These are phyloP conservation scores for Drosophila atripex DNA, from an alignment of 2,888 invertebrate species.

Conservation along the genomic window DNA sequence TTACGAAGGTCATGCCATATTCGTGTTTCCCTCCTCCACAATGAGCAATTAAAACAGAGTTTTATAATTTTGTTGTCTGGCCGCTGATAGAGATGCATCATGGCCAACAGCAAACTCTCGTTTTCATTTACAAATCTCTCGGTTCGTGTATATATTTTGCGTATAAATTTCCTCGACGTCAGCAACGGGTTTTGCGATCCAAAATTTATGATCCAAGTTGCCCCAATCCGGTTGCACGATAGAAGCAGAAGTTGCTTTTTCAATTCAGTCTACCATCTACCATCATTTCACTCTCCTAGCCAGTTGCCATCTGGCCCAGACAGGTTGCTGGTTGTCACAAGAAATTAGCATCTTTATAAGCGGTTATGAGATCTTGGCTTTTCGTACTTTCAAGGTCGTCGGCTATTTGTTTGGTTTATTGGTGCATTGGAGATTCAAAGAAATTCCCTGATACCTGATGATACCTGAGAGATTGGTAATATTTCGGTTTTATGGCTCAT, in stretches of 20 bases:
- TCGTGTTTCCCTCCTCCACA: slow-evolving; percentile 30
- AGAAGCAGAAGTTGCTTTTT: slow-evolving; percentile 50
- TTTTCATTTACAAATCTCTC: slow-evolving; percentile 75
- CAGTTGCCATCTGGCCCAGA: slow-evolving; percentile 40
- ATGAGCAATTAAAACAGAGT: slow-evolving; percentile 59
- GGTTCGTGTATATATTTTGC: slow-evolving; percentile 31
- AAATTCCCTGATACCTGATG: slow-evolving; percentile 7
- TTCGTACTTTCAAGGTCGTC: slow-evolving; percentile 66
- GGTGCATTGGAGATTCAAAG: slow-evolving; percentile 10
- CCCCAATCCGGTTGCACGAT: slow-evolving; percentile 61
- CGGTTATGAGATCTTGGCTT: slow-evolving; percentile 47
- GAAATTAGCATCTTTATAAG: slow-evolving; percentile 76
- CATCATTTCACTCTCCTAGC: slow-evolving; percentile 26
- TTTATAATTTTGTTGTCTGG: slow-evolving; percentile 16
- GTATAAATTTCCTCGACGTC: slow-evolving; percentile 65
- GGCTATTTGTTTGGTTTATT: slow-evolving; percentile 35
- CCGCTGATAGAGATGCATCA: slow-evolving; percentile 35
- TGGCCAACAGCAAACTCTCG: slow-evolving; percentile 61
- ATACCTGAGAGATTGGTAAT: slow-evolving; percentile 1
- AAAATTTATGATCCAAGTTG: slow-evolving; percentile 55
- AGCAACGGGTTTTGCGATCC: slow-evolving; percentile 63
- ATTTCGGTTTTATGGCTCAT: slow-evolving; percentile 11
- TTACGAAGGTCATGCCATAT: slow-evolving; percentile 54
- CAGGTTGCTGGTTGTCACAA: slow-evolving; percentile 57
- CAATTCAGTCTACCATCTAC: too few relatives aligned